Evolutionary conservation across 1,140 invertebrate genomes (phyloP), one percentile per base, ranked within the genome.

Genomic region (Zaprionus inermis): DNA sequence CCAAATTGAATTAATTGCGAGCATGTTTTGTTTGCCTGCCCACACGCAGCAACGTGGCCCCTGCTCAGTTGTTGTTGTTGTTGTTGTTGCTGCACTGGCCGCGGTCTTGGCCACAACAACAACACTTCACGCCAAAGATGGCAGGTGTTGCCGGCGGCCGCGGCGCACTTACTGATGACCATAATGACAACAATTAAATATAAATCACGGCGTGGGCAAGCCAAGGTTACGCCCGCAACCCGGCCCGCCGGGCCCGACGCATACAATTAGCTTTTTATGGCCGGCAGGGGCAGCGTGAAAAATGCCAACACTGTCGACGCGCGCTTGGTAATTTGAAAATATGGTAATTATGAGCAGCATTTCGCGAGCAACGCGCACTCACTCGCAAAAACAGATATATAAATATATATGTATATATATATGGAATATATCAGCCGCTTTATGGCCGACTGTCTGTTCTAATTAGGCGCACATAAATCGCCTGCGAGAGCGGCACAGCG

Each of bases 161-260:
- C 6, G 32, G 22, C 22, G 55, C 59, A 56, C 65, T 68, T 78
- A 81, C 84, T 89, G 78, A 89, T 84, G 80, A 78, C 84, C 84
- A 84, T 89, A 89, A 89, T 89, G 84, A 89, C 84, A 89, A 89
- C 84, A 89, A 89, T 89, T 89, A 89, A 90, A 89, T 89, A 89
- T 89, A 89, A 89, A 89, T 89, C 84, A 89, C 84, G n/a, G 38
- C 16, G 44, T 71, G 65, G 85, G 68, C 78, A 81, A 74, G 78
- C 73, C 81, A 85, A 77, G 61, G 69, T 67, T 44, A 44, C 24
- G n/a, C 36, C 52, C 63, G 68, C 30, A 56, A 56, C 69, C 60
- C 77, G 54, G 3, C 32, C 4, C 28, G 18, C 5, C 0, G 28
- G 1, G 28, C 11, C 41, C 67, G 80, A 89, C 80, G 81, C 84